Evolutionary conservation across 2,888 invertebrate species (phyloP), one percentile per base, ranked within the genome.

Genomic region (Elmis aenea): DNA sequence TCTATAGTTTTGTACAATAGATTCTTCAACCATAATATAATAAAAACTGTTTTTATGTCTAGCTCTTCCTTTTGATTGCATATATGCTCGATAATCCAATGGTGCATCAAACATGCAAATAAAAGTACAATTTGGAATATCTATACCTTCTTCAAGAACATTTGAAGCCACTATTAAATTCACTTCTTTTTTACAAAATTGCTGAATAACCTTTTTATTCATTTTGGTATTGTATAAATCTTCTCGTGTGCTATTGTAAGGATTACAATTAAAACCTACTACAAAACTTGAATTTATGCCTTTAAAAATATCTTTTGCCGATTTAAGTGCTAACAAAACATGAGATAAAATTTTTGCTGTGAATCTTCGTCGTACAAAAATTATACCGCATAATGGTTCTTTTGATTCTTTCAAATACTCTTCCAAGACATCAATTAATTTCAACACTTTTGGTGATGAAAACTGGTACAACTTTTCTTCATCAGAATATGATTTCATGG

Each of bases 61-160:
- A 0, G 94, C 94, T 34, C 95, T 76, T 52, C 90, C 92, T 76
- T 92, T 91, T 42, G 90, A 86, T 66, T 93, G 92, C 21, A 94
- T 77, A 58, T 93, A 95, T 0, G 87, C 83, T 28, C 88, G 73
- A 51, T 86, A 87, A 52, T 85, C 82, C 30, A 70, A 59, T 0
- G 86, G 76, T 1, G 68, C 59, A 58, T 90, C 88, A 58, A 82
- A 87, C 29, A 84, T 76, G 10, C 93, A 55, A 0, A 94, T 84
- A 22, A 89, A 66, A 43, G 85, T 81, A 59, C 95, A 96, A 14
- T 77, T 75, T 2, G 83, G 84, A 14, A 94, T 76, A 64, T 94
- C 92, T 5, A 93, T 77, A 1, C 93, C 93, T 68, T 94, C 94
- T 61, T 94, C 94, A 14, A 94, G 70, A 0, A 94, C 86, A 59